Percentiles rank a stretch among this genome's conserved stretches.
These are phyloP conservation scores for Mythimna albipuncta DNA, from an alignment of 2,888 invertebrate species.

Conservation along the genomic window DNA sequence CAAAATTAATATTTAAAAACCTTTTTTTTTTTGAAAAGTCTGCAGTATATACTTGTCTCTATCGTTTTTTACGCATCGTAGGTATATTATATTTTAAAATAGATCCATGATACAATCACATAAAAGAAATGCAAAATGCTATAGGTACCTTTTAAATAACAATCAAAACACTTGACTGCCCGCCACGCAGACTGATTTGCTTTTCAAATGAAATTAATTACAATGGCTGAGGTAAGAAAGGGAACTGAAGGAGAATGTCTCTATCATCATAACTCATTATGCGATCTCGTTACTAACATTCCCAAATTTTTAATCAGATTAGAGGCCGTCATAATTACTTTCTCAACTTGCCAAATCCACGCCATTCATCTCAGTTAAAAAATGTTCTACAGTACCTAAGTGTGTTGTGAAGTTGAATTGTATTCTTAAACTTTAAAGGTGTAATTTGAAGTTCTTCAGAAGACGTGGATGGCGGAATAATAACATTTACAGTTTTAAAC, in stretches of 20 bases:
- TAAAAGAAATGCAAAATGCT: not conserved
- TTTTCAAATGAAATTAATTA: slow-evolving; percentile 53
- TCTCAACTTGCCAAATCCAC: slow-evolving; percentile 71
- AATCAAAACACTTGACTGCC: slow-evolving; percentile 19
- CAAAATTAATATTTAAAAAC: too few relatives aligned
- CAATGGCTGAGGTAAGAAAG: slow-evolving; percentile 31
- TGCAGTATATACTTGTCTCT: not conserved
- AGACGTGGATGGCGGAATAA: slow-evolving; percentile 74
- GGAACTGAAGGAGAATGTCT: slow-evolving; percentile 34
- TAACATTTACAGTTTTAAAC: slow-evolving; percentile 81
- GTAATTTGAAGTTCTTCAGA: slow-evolving; percentile 78
- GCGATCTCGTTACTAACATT: slow-evolving; percentile 63
- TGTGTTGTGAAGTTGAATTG: slow-evolving; percentile 78
- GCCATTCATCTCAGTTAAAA: slow-evolving; percentile 72
- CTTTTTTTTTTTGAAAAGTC: not conserved
- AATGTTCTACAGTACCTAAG: slow-evolving; percentile 72
- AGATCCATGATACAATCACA: not conserved
- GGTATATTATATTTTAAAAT: not conserved
- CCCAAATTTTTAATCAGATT: slow-evolving; percentile 70
- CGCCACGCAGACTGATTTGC: slow-evolving; percentile 34
- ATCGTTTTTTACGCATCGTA: not conserved
- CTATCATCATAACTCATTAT: slow-evolving; percentile 63
- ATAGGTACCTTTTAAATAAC: not conserved
- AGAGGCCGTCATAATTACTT: slow-evolving; percentile 75
- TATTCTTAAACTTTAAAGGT: slow-evolving; percentile 73